Evolutionary conservation across 2,888 invertebrate genomes (phyloP).

Genomic region (Plebejus anna): DNA sequence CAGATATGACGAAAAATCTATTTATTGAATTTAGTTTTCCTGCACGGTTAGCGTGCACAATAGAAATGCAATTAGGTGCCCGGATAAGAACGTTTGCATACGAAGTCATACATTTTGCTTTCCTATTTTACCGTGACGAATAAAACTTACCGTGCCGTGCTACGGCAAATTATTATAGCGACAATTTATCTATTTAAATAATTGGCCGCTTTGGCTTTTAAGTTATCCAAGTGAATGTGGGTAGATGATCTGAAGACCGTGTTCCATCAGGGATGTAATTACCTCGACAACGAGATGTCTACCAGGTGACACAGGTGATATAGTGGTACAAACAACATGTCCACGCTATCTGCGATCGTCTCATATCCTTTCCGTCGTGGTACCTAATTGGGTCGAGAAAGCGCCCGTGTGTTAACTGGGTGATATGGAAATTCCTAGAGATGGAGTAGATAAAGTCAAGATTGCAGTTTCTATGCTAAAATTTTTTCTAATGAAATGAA

Average conservation of each 20-base stretch:
- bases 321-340: constrained; percentile 26
- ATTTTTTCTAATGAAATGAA: too few species aligned
- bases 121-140: too few species aligned
- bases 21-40: too few species aligned
- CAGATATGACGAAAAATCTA: too few species aligned
- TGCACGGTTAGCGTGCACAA: too few species aligned
- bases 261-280: neutral
- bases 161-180: neutral
- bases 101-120: too few species aligned
- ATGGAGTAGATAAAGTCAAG: neutral
- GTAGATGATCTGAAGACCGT: neutral
- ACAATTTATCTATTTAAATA: neutral
- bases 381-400: constrained; percentile 38
- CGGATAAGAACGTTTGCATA: too few species aligned
- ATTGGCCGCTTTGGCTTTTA: neutral
- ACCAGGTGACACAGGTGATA: constrained; percentile 2
- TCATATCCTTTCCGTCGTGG: constrained; percentile 39
- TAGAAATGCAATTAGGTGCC: too few species aligned
- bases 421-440: constrained; percentile 21
- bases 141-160: neutral
- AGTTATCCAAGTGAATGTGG: constrained; percentile 18
- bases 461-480: neutral
- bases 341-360: constrained; percentile 35
- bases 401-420: constrained; percentile 31
- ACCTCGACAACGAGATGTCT: neutral